Evolutionary conservation across 2,113 vertebrate genomes (phyloP), one percentile per base, ranked within the genome.

Genomic region (Dermatemys mawii): DNA sequence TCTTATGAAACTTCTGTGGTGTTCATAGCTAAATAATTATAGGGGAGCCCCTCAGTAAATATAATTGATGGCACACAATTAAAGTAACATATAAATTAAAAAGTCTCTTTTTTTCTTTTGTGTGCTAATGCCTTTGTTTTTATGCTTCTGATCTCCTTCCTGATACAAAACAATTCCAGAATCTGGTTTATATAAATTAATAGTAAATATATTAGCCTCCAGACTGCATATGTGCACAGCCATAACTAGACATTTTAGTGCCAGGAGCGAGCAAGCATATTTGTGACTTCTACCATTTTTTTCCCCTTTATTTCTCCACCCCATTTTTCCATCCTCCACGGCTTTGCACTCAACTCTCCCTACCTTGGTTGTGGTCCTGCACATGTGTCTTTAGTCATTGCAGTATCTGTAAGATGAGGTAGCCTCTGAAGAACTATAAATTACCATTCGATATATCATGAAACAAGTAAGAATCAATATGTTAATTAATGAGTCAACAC

Each of bases 401-500:
- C 10, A 53, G 44, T 93, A 79, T 21, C 84, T 80, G 0, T 80
- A 90, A 94, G 84, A 89, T 94, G 84, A 73, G 48, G 12, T 70
- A 88, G 91, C 78, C 94, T 89, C 87, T 89, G 88, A 92, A 89
- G 83, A 41, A 81, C 32, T 38, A 79, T 50, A n/a, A 96, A 95
- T 55, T 55, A 27, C 96, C 96, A 94, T 91, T 89, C 84, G 94
- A 93, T 26, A 27, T 50, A 90, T 53, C 86, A 85, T 91, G 86
- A 95, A 51, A 78, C 93, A 91, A 96, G 93, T 63, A 80, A 96
- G 82, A 96, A 93, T 87, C 91, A 96, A 95, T 96, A 96, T 87
- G 88, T 83, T 95, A 96, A 96, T 96, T 96, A 73, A 82, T 90
- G 73, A 95, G 94, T 96, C 93, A 94, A 79, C 44, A 1, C 83